These are phyloP conservation scores for Rhagologus leucostigma DNA, from an alignment of 2,113 vertebrate genomes.

Conservation along the genomic window DNA sequence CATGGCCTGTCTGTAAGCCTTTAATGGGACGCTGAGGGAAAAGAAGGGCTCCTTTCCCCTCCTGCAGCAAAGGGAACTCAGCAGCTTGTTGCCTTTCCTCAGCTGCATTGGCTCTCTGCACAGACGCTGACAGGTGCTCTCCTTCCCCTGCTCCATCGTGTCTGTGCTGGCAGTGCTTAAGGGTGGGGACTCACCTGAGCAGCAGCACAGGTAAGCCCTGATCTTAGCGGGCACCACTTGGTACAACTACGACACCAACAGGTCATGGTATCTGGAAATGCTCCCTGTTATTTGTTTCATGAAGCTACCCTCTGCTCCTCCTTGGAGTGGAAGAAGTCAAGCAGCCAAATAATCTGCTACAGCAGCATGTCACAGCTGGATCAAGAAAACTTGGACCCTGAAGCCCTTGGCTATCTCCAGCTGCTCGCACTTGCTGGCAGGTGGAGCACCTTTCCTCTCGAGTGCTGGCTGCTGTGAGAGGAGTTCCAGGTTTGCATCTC, in stretches of 20 bases:
- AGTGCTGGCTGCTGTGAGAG: not conserved
- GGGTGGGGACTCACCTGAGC: not conserved
- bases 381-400: not conserved
- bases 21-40: not conserved
- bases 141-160: not conserved
- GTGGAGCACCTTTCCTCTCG: not conserved
- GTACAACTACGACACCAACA: not conserved
- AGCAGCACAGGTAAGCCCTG: not conserved
- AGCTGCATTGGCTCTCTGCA: not conserved
- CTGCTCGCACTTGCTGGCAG: not conserved
- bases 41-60: not conserved
- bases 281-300: not conserved
- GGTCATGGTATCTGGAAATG: not conserved
- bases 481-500: not conserved
- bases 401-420: not conserved
- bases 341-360: not conserved
- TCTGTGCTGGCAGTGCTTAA: not conserved
- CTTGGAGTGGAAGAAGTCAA: not conserved
- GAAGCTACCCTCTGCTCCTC: not conserved
- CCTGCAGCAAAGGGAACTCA: not conserved
- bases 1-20: not conserved
- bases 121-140: not conserved
- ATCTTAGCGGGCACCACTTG: accelerated
- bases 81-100: not conserved
- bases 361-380: not conserved